phyloP scores from a whole-genome alignment of 2,797 vertebrate genomes.

The Acrossocheilus wenchowensis region DNA sequence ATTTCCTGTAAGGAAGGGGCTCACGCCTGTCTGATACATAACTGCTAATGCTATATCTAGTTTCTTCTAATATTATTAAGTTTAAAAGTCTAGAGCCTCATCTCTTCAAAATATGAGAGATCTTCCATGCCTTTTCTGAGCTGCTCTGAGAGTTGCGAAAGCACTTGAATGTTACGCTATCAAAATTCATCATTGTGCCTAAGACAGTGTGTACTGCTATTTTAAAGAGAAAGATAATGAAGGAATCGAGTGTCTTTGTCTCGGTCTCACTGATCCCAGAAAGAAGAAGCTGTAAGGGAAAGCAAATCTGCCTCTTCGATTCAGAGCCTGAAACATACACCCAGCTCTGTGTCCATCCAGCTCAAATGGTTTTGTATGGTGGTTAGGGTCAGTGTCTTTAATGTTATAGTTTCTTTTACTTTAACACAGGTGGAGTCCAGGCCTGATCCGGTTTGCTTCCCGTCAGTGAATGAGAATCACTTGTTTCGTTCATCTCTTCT shows the following conservation, averaged over 20 bases:
- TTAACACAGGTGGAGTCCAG: slow-evolving; percentile 1
- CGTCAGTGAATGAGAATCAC: not conserved
- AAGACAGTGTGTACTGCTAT: not conserved
- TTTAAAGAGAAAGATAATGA: slow-evolving; percentile 15
- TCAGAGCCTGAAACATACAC: slow-evolving; percentile 44
- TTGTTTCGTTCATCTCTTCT: not conserved
- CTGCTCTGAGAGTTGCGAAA: not conserved
- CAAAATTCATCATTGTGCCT: not conserved
- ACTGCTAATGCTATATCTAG: not conserved
- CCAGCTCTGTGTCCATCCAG: not conserved
- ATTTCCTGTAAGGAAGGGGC: not conserved
- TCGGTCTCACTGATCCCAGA: not conserved
- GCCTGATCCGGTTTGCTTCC: not conserved
- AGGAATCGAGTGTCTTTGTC: slow-evolving; percentile 29
- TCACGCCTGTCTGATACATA: not conserved
- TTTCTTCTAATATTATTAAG: not conserved
- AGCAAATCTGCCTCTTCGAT: slow-evolving; percentile 44
- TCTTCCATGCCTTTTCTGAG: not conserved
- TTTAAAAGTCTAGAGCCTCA: not conserved
- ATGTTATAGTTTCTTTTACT: not conserved
- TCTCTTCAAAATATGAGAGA: not conserved
- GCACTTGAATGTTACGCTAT: not conserved
- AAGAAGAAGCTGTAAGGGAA: slow-evolving; percentile 21
- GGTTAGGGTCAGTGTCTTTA: slow-evolving; percentile 14
- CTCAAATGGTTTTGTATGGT: not conserved